These are phyloP conservation scores for Melopsittacus undulatus DNA, from an alignment of 2,797 vertebrate genomes.

Conservation along the genomic window DNA sequence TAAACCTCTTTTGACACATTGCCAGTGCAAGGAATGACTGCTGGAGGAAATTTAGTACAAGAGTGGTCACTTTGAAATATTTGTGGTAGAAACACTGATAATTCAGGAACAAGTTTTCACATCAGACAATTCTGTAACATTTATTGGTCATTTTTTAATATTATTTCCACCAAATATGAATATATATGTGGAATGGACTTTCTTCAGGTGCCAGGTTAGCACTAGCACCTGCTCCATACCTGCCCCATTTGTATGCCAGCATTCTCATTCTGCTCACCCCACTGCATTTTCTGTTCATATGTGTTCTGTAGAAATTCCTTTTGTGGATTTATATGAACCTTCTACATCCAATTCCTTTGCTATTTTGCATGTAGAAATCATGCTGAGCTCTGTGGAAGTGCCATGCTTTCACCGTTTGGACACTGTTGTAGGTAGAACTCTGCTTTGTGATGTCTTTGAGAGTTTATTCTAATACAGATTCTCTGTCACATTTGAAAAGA, in stretches of 20 bases:
- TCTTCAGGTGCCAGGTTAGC: not conserved
- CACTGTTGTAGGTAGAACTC: not conserved
- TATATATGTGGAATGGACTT: not conserved
- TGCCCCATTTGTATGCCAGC: not conserved
- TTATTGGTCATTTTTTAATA: not conserved
- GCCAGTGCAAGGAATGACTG: not conserved
- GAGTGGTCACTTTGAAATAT: not conserved
- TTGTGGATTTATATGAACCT: not conserved
- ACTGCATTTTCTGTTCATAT: not conserved
- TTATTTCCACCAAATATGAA: not conserved
- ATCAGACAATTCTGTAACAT: not conserved
- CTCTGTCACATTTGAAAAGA: not conserved
- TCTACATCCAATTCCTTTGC: not conserved
- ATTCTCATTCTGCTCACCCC: not conserved
- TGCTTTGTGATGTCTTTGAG: not conserved
- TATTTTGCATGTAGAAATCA: not conserved
- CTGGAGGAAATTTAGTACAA: not conserved
- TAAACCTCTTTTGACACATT: not conserved
- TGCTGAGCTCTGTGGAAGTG: not conserved
- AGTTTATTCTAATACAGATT: not conserved
- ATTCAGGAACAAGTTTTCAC: not conserved
- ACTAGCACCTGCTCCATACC: not conserved
- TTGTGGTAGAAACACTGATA: not conserved
- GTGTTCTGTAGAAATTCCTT: not conserved
- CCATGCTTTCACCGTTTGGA: not conserved